These are phyloP conservation scores for Alviniconcha marisindica DNA, from an alignment of 1,140 invertebrate species.

Conservation along the genomic window DNA sequence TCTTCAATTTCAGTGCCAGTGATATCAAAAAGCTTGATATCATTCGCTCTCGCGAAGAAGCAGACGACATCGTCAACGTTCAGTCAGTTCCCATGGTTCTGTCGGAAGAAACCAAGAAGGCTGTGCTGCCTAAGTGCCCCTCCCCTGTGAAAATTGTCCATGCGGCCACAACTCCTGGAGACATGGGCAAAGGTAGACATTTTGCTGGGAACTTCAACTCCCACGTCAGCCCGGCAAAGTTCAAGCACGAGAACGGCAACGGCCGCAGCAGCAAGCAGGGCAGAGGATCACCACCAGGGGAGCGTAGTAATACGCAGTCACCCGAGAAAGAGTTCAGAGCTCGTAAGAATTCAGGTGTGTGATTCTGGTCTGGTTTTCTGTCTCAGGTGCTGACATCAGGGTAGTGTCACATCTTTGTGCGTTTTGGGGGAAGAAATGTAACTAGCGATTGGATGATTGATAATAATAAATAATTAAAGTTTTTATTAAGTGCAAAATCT, in stretches of 20 bases:
- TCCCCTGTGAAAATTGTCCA: slow-evolving; percentile 63
- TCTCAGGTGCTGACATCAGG: too few species aligned
- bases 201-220: slow-evolving; percentile 1
- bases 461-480: too few species aligned
- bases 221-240: background rate
- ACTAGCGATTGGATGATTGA: too few species aligned
- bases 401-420: too few species aligned
- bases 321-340: slow-evolving; percentile 40
- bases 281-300: background rate
- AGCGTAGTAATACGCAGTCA: background rate
- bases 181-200: background rate
- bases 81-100: slow-evolving; percentile 63
- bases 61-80: slow-evolving; percentile 71
- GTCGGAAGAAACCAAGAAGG: slow-evolving; percentile 56
- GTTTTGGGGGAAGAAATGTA: too few species aligned
- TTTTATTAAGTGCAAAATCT: too few species aligned
- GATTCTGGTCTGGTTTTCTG: background rate
- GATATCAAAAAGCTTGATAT: slow-evolving; percentile 81
- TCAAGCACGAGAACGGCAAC: background rate
- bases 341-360: slow-evolving; percentile 62
- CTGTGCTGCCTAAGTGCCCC: slow-evolving; percentile 48
- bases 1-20: slow-evolving; percentile 80
- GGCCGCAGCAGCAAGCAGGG: slow-evolving; percentile 12
- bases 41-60: slow-evolving; percentile 79
- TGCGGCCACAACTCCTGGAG: slow-evolving; percentile 1